Evolutionary conservation across 2,797 vertebrate species (phyloP).

Genomic region (Manis pentadactyla): DNA sequence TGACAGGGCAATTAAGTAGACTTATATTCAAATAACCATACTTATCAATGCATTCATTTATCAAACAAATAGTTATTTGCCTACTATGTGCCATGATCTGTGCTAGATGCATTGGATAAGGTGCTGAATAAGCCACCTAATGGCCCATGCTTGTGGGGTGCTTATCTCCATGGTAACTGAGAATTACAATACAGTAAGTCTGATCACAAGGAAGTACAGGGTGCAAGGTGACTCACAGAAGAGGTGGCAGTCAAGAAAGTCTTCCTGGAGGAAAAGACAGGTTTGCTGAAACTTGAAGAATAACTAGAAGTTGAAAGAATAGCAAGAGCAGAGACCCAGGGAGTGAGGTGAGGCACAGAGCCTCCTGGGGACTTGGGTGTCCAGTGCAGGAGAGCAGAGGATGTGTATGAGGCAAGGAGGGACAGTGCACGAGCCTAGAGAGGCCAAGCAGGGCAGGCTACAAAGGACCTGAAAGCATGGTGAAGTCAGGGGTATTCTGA

Average conservation of each 20-base stretch:
- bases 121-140: not conserved
- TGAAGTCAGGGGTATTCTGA: not conserved
- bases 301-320: not conserved
- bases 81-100: not conserved
- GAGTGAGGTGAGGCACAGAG: not conserved
- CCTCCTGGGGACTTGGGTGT: not conserved
- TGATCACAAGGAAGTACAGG: not conserved
- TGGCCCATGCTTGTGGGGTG: not conserved
- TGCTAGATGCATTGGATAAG: not conserved
- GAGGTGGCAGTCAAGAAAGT: not conserved
- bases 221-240: not conserved
- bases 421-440: not conserved
- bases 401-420: not conserved
- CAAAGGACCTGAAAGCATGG: not conserved
- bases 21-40: not conserved
- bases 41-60: not conserved
- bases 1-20: not conserved
- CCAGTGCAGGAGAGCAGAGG: not conserved
- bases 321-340: not conserved
- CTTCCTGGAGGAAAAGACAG: conserved; percentile 5
- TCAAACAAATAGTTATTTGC: not conserved
- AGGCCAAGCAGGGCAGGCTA: accelerated
- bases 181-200: not conserved
- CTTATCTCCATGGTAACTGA: not conserved
- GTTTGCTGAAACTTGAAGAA: not conserved